Conservation (phyloP, 2,113 vertebrate genomes). For the Telmatochromis sp. region DNA sequence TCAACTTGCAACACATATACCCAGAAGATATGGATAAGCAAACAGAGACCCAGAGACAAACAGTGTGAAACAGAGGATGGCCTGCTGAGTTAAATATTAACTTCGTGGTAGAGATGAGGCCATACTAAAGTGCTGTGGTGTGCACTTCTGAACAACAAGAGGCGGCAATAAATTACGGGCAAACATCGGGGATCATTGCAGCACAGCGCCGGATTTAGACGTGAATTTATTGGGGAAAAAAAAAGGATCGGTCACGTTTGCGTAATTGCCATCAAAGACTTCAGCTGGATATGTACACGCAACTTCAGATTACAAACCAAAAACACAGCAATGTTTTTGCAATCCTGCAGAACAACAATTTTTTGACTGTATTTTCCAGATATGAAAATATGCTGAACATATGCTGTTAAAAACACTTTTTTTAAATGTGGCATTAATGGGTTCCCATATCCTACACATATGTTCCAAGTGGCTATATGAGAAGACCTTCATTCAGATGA, state of each 20-base stretch:
- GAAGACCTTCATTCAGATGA: not conserved
- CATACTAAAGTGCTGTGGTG: not conserved
- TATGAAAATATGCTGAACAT: not conserved
- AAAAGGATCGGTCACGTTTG: not conserved
- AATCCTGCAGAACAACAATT: not conserved
- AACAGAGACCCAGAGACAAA: not conserved
- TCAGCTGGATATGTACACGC: not conserved
- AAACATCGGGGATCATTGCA: not conserved
- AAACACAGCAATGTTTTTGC: not conserved
- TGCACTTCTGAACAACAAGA: not conserved
- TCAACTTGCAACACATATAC: not conserved
- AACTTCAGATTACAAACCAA: not conserved
- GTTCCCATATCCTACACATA: not conserved
- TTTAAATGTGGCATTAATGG: not conserved
- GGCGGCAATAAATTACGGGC: not conserved
- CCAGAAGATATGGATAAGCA: not conserved
- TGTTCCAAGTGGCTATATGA: not conserved
- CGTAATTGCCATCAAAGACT: not conserved
- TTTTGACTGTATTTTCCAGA: not conserved
- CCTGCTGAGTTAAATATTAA: slow-evolving; percentile 42
- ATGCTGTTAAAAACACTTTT: not conserved
- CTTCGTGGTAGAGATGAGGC: not conserved
- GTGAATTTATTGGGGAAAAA: not conserved
- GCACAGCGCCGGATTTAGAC: not conserved
- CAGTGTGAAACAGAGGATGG: slow-evolving; percentile 5